Evolutionary conservation across 2,797 vertebrate genomes (phyloP).

Genomic region (Pampus argenteus): DNA sequence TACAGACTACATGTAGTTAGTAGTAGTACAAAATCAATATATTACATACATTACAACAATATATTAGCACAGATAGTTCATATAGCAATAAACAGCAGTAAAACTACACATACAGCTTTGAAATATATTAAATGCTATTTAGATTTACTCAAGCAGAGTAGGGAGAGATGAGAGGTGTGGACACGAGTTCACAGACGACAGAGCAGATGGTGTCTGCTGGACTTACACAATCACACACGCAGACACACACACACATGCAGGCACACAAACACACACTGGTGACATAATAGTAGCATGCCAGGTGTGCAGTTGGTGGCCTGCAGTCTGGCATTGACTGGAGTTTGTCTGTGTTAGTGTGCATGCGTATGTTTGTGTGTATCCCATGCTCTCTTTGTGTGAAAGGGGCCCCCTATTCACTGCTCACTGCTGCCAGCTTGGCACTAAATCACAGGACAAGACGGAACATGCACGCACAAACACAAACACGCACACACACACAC

Average conservation of each 20-base stretch:
- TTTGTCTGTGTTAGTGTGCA: constrained; percentile 30
- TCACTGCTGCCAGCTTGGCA: constrained; percentile 82
- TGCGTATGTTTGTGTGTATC: constrained; percentile 50
- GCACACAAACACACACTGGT: constrained; percentile 64
- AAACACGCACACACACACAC: constrained; percentile 11
- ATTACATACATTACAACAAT: too few relatives aligned
- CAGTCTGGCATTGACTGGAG: constrained; percentile 76
- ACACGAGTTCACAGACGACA: constrained; percentile 81
- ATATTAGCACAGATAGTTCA: neutral
- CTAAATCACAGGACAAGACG: constrained; percentile 81
- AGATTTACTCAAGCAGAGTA: constrained; percentile 41
- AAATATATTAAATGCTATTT: constrained; percentile 11
- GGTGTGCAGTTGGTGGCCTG: constrained; percentile 83
- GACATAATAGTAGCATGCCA: constrained; percentile 84
- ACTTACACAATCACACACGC: constrained; percentile 70
- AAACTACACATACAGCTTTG: neutral
- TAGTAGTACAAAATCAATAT: neutral
- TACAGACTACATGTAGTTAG: neutral
- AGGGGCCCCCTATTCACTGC: constrained; percentile 82
- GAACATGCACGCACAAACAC: constrained; percentile 37
- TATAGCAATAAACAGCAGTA: constrained; percentile 4
- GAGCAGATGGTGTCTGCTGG: constrained; percentile 83
- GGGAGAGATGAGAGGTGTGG: constrained; percentile 60
- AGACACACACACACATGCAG: constrained; percentile 43
- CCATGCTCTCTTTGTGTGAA: constrained; percentile 77